Evolutionary conservation across 1,140 invertebrate genomes (phyloP).

Genomic region (Gonatopus flavifemur): DNA sequence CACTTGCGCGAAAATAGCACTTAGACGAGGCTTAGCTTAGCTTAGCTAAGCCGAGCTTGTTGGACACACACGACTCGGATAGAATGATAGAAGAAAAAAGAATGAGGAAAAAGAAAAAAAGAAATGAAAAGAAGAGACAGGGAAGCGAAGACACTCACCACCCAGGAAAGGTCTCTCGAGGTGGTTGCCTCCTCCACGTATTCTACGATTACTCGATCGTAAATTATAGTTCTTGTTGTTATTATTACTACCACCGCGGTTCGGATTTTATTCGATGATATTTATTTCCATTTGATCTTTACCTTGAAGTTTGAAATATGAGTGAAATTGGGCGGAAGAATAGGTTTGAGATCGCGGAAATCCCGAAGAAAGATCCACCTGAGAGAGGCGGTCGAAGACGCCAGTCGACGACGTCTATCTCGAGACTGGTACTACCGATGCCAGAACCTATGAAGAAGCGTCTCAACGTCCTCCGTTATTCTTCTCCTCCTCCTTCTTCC

Average conservation of each 20-base stretch:
- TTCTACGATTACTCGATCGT: too few species aligned
- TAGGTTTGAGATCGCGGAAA: too few species aligned
- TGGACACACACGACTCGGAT: slow-evolving; percentile 5
- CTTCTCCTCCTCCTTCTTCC: slow-evolving; percentile 24
- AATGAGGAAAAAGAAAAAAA: neutral
- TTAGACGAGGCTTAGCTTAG: slow-evolving; percentile 32
- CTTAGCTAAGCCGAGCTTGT: too few species aligned
- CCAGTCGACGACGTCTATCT: slow-evolving; percentile 58
- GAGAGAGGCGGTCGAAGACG: slow-evolving; percentile 51
- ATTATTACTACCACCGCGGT: too few species aligned
- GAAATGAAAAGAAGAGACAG: slow-evolving; percentile 1
- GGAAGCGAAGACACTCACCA: slow-evolving; percentile 19
- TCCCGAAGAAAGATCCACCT: slow-evolving; percentile 51
- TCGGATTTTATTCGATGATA: too few species aligned
- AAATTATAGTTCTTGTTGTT: too few species aligned
- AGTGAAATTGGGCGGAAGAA: too few species aligned
- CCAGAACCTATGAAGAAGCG: slow-evolving; percentile 50
- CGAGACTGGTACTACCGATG: slow-evolving; percentile 59
- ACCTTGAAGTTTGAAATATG: too few species aligned
- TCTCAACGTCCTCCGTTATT: slow-evolving; percentile 46
- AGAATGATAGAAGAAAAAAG: slow-evolving; percentile 8
- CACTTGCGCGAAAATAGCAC: slow-evolving; percentile 48
- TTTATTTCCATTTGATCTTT: too few species aligned
- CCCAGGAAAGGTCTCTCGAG: slow-evolving; percentile 2
- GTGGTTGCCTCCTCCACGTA: too few species aligned